Percentiles rank a stretch among this genome's conserved stretches.
These are phyloP conservation scores for Channallabes apus DNA, from an alignment of 2,797 vertebrate species.

Conservation along the genomic window DNA sequence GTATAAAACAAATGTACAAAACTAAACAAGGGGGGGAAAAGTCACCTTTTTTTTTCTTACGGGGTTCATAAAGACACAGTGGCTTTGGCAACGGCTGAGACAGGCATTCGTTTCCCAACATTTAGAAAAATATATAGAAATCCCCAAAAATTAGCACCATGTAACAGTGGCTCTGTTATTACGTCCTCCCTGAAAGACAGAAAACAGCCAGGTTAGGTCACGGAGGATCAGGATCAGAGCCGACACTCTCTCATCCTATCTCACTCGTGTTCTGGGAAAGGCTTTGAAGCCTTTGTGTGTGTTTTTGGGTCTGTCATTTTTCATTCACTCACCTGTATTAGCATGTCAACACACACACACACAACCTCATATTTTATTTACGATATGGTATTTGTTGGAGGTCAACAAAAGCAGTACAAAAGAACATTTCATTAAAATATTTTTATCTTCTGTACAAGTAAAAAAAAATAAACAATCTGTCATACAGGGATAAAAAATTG, in stretches of 20 bases:
- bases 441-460: neutral
- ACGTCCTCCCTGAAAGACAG: slow-evolving; percentile 69
- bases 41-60: neutral
- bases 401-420: neutral
- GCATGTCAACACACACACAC: neutral
- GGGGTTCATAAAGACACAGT: slow-evolving; percentile 43
- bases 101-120: neutral
- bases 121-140: slow-evolving; percentile 34
- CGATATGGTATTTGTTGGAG: neutral
- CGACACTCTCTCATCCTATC: neutral
- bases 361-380: neutral
- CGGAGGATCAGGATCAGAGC: slow-evolving; percentile 6
- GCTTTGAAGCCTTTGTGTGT: slow-evolving; percentile 51
- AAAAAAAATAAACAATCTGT: neutral
- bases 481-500: neutral
- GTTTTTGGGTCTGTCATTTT: slow-evolving; percentile 18
- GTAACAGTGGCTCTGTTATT: slow-evolving; percentile 62
- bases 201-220: slow-evolving; percentile 37
- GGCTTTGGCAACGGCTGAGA: slow-evolving; percentile 54
- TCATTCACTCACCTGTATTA: slow-evolving; percentile 16
- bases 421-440: neutral
- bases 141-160: slow-evolving; percentile 71
- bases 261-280: slow-evolving; percentile 26
- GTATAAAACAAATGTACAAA: slow-evolving; percentile 85
- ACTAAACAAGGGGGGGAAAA: slow-evolving; percentile 63